Base-by-base conservation (phyloP, 2,888 invertebrate genomes). In the Adelphocoris suturalis region DNA sequence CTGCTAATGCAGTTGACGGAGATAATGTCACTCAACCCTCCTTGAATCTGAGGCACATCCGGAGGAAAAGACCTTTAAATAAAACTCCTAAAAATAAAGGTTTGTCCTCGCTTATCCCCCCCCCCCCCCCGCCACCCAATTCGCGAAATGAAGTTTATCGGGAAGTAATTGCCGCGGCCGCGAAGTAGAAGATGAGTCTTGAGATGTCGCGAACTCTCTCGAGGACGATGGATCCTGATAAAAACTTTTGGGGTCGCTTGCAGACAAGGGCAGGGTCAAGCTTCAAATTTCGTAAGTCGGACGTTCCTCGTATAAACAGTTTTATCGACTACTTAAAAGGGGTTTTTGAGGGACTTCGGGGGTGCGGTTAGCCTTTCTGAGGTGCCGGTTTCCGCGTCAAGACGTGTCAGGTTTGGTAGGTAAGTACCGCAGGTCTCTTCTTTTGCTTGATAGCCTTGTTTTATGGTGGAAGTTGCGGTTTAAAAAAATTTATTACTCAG, bases 161-260 rank as follows among this genome's bases (percentile, higher is more conserved):
- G 68, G 68, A 68, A 68, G 68, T 37, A 37, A 37, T 4, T 37
- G 37, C 5, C 68, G 5, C 68, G 23, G 2, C 68, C 19, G 68
- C 19, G 19, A 68, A 19, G 19, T 68, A 23, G 7, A 52, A 52
- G 27, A 23, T 23, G 23, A 0, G 27, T 0, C 23, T 23, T 5
- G 23, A 68, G 68, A 68, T 68, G 68, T 68, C 68, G 19, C 68
- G 12, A 9, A 12, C 23, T 68, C 68, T 23, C 68, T 27, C 68
- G 68, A 68, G 68, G 68, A 68, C 68, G 68, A 68, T 68, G 23
- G 68, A 23, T 68, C 68, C 11, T 23, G 68, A 68, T 68, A 68
- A 68, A 68, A 68, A 68, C 68, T 19, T 9, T 61, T 61, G n/a
- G 61, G 61, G 61, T 61, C 19, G n/a, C 61, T 68, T 68, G 68